Percentiles rank a stretch among this genome's conserved stretches.
These are phyloP conservation scores for Manis javanica DNA, from an alignment of 2,797 vertebrate species.

Conservation along the genomic window DNA sequence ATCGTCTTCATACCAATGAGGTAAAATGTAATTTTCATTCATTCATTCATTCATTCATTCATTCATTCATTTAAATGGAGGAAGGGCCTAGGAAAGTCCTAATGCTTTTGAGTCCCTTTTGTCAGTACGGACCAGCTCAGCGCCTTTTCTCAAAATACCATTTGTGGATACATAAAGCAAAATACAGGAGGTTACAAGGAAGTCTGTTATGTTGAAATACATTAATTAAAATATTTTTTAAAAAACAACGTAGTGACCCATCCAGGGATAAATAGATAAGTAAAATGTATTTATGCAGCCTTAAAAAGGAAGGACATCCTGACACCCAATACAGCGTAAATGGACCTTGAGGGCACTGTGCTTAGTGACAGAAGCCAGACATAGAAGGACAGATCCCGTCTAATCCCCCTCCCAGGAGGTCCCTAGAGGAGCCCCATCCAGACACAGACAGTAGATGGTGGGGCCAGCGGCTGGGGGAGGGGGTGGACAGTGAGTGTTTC, in stretches of 20 bases:
- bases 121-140: not conserved
- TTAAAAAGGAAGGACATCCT: not conserved
- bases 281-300: too few relatives aligned
- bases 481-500: not conserved
- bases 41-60: not conserved
- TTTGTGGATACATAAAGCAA: not conserved
- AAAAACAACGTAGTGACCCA: not conserved
- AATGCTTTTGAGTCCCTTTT: not conserved
- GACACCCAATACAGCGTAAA: not conserved
- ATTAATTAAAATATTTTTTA: not conserved
- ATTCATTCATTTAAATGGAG: not conserved
- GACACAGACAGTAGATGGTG: not conserved
- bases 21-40: not conserved
- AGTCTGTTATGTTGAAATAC: not conserved
- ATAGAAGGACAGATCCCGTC: not conserved
- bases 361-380: not conserved
- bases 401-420: not conserved
- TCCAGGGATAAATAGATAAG: not conserved
- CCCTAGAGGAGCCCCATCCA: not conserved
- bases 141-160: not conserved
- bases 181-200: not conserved
- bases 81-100: not conserved
- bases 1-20: not conserved
- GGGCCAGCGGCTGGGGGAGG: not conserved
- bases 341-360: not conserved